Conservation (phyloP, 2,113 vertebrate genomes). For the Columbina picui region DNA sequence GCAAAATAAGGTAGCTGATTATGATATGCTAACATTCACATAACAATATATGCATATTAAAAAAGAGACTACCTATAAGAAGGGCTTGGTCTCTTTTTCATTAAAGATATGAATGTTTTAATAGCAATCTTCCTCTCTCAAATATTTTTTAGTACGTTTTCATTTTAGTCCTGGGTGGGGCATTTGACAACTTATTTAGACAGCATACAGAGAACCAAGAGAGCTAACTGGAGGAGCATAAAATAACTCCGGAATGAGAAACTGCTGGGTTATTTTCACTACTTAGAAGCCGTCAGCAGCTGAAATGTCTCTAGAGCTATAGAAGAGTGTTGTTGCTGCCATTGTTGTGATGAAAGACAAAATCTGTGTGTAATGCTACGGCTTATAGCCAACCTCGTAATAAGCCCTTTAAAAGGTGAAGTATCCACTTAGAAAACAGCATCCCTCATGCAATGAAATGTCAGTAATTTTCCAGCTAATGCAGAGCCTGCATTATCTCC, state of each 20-base stretch:
- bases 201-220: neutral
- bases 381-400: slow-evolving; percentile 40
- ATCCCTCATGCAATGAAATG: slow-evolving; percentile 58
- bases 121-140: neutral
- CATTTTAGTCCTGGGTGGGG: neutral
- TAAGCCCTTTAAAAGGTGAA: slow-evolving; percentile 73
- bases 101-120: neutral
- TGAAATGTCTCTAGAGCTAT: slow-evolving; percentile 3
- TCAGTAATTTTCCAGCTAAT: slow-evolving; percentile 65
- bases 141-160: neutral
- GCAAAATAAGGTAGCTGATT: neutral
- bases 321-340: slow-evolving; percentile 12
- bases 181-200: neutral
- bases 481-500: slow-evolving; percentile 38
- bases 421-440: slow-evolving; percentile 64
- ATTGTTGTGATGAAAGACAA: slow-evolving; percentile 60
- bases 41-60: neutral
- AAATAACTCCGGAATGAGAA: neutral
- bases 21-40: neutral
- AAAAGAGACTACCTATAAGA: neutral
- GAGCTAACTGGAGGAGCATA: neutral
- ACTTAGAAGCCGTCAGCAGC: neutral
- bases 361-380: slow-evolving; percentile 41
- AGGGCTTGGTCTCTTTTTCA: neutral
- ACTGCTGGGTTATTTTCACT: neutral